Evolutionary conservation across 2,797 vertebrate species (phyloP).

Genomic region (Hypotaenidia philippensis): DNA sequence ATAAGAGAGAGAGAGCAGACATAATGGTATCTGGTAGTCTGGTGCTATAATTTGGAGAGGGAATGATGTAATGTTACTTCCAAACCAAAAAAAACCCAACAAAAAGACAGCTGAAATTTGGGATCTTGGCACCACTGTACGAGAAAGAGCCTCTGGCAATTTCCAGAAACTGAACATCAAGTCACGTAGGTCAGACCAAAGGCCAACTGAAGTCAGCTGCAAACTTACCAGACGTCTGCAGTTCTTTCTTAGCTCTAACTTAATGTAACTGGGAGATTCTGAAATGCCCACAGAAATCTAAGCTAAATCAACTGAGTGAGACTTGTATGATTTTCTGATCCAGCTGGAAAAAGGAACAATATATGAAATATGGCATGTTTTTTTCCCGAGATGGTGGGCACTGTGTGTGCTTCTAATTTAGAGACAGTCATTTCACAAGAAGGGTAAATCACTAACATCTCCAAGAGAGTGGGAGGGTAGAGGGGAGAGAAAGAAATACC

Average conservation of each 20-base stretch:
- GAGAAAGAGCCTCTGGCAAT: background rate
- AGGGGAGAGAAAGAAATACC: background rate
- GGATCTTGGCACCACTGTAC: background rate
- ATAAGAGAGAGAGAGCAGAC: background rate
- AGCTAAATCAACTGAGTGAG: background rate
- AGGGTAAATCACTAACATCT: slow-evolving; percentile 30
- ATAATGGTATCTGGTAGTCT: background rate
- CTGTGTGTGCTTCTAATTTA: slow-evolving; percentile 25
- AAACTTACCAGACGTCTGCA: background rate
- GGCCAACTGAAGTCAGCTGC: background rate
- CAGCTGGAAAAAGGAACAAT: slow-evolving; percentile 46
- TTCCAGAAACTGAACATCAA: background rate
- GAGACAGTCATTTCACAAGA: slow-evolving; percentile 33
- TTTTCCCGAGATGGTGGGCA: background rate
- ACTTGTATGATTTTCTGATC: background rate
- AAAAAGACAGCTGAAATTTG: background rate
- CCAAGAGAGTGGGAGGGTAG: slow-evolving; percentile 29
- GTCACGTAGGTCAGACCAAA: background rate
- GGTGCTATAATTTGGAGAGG: background rate
- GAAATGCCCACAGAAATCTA: background rate
- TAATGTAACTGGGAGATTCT: background rate
- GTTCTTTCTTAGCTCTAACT: background rate
- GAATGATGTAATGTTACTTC: background rate
- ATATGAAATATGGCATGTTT: background rate
- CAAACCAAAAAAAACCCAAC: background rate